Evolutionary conservation across 2,888 invertebrate species (phyloP).

Genomic region (Drosophila prolongata): DNA sequence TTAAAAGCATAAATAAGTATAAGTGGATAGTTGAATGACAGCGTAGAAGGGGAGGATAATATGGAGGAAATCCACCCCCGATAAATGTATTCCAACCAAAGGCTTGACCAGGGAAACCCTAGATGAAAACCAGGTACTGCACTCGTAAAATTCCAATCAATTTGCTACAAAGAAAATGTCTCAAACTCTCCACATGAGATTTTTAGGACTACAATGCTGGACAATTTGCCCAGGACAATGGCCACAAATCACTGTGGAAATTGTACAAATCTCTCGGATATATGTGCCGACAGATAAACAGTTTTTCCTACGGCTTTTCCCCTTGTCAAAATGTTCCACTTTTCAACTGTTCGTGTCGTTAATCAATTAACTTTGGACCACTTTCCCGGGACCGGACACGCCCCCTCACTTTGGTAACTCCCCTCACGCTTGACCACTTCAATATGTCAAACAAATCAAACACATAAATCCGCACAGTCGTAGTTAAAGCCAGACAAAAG

Average conservation of each 20-base stretch:
- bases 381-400: slow-evolving; percentile 46
- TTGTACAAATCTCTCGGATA: slow-evolving; percentile 36
- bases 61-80: slow-evolving; percentile 14
- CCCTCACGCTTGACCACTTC: slow-evolving; percentile 79
- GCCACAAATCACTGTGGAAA: slow-evolving; percentile 63
- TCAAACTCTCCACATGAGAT: slow-evolving; percentile 27
- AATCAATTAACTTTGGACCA: slow-evolving; percentile 78
- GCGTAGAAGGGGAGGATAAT: background rate
- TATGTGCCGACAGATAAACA: slow-evolving; percentile 33
- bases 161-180: slow-evolving; percentile 54
- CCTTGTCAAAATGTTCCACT: slow-evolving; percentile 41
- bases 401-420: slow-evolving; percentile 42
- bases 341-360: slow-evolving; percentile 58
- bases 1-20: slow-evolving; percentile 77
- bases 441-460: slow-evolving; percentile 82
- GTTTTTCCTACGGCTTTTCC: slow-evolving; percentile 42
- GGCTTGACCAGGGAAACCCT: slow-evolving; percentile 33
- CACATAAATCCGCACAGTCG: slow-evolving; percentile 31
- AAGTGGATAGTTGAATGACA: slow-evolving; percentile 31
- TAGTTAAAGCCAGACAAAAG: slow-evolving; percentile 32
- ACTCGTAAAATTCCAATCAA: slow-evolving; percentile 74
- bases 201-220: slow-evolving; percentile 40
- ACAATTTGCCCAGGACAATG: slow-evolving; percentile 81
- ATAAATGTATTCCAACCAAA: background rate
- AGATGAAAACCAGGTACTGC: slow-evolving; percentile 56